These are phyloP conservation scores for Telenomus remus DNA, from an alignment of 1,140 invertebrate species.

Conservation along the genomic window DNA sequence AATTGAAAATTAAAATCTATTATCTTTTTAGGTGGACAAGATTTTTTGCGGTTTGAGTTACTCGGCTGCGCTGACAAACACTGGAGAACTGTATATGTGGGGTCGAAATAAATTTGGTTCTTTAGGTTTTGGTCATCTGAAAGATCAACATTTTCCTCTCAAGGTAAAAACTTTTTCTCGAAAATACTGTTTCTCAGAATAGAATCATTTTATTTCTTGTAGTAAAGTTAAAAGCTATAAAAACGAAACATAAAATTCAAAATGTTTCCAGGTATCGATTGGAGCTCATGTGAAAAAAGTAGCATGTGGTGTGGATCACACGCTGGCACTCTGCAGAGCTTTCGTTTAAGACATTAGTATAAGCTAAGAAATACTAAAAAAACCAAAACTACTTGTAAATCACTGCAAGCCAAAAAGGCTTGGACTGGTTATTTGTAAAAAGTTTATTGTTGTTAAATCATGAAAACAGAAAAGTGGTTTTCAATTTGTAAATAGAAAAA, in stretches of 20 bases:
- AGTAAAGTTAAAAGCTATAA: neutral
- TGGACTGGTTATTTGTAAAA: no score
- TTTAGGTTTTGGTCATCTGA: constrained; percentile 85
- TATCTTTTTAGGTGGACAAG: constrained; percentile 69
- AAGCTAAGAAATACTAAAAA: no score
- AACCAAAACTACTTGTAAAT: no score
- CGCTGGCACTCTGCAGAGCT: constrained; percentile 84
- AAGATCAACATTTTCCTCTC: constrained; percentile 92
- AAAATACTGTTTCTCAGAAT: neutral
- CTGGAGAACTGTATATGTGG: constrained; percentile 92
- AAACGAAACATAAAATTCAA: constrained; percentile 8
- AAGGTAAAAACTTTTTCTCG: constrained; percentile 78
- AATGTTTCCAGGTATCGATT: constrained; percentile 78
- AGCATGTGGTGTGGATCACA: constrained; percentile 90
- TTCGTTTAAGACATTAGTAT: constrained; percentile 75
- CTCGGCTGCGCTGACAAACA: constrained; percentile 86
- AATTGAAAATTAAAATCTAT: neutral
- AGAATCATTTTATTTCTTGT: constrained; percentile 2
- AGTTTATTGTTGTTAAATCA: no score
- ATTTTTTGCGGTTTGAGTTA: constrained; percentile 86
- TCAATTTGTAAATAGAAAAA: no score
- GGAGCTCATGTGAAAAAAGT: constrained; percentile 84
- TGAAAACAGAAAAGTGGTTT: no score
- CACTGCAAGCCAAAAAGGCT: no score
- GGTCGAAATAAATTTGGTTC: constrained; percentile 89